Evolutionary conservation across 2,888 invertebrate species (phyloP), one percentile per base, ranked within the genome.

Genomic region (Dinocampus coccinellae): DNA sequence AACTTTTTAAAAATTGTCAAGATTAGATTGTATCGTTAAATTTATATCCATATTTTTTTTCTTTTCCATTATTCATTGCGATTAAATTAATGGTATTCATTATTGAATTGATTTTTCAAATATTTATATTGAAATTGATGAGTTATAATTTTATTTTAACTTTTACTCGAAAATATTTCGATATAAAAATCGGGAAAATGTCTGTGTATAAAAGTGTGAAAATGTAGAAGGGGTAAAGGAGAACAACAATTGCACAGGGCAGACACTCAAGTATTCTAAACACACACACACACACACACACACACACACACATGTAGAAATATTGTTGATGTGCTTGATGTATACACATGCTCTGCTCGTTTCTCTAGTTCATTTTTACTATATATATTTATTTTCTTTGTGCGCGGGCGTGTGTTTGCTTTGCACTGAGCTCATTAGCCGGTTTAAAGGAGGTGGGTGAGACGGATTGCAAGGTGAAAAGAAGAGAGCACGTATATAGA

Each of bases 381-480:
- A 73, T 75, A 74, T 73, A n/a, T n/a, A n/a, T 75, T 76, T 55
- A 72, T 75, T 75, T 75, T 63, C 74, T 76, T 74, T 75, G 74
- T 74, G 65, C 70, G 66, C 62, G 68, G 52, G 74, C 74, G 78
- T 76, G 77, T 80, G 79, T 80, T 80, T 80, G 79, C 79, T 80
- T 78, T 80, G 77, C 79, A 80, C 78, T 76, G 79, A 78, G 80
- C 79, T 80, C 80, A 80, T 80, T 80, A 80, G 80, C 73, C 72
- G 58, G 24, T 66, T 67, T 39, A 39, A 36, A 61, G 61, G 61
- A 29, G 29, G 29, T 29, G 42, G 29, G 74, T 67, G 75, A 64
- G n/a, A 7, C 1, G 47, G 47, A n/a, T n/a, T n/a, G n/a, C 1
- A 16, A 47, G 9, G 47, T 16, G 47, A 47, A 47, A 47, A 20